Evolutionary conservation across 2,797 vertebrate genomes (phyloP).

Genomic region (Pseudopleuronectes americanus): DNA sequence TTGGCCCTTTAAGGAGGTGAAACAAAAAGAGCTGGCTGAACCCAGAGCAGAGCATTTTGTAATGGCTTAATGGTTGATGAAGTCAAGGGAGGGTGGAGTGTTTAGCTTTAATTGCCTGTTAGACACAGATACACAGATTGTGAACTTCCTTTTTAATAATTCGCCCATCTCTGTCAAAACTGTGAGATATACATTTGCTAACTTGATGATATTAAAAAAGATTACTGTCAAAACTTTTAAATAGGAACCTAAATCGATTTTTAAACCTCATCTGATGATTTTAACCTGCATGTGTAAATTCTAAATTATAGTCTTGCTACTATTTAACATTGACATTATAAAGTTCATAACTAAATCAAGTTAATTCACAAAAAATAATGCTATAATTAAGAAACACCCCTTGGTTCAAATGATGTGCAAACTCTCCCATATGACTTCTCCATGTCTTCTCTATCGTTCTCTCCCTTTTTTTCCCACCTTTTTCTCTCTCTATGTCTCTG

Average conservation of each 20-base stretch:
- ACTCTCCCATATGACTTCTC: slow-evolving; percentile 49
- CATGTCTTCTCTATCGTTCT: slow-evolving; percentile 46
- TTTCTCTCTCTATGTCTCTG: slow-evolving; percentile 46
- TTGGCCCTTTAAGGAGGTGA: slow-evolving; percentile 52
- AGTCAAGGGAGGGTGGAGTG: slow-evolving; percentile 36
- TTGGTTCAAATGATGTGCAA: slow-evolving; percentile 58
- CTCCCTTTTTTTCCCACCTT: slow-evolving; percentile 32
- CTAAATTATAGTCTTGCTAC: slow-evolving; percentile 38
- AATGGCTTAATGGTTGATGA: slow-evolving; percentile 50
- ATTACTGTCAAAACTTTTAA: slow-evolving; percentile 51
- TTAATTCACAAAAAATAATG: slow-evolving; percentile 15
- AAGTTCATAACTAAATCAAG: slow-evolving; percentile 47
- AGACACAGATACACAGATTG: slow-evolving; percentile 27
- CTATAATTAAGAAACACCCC: slow-evolving; percentile 41
- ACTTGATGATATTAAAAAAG: slow-evolving; percentile 48
- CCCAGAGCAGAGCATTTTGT: slow-evolving; percentile 41
- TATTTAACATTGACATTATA: slow-evolving; percentile 52
- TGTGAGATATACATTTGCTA: slow-evolving; percentile 34
- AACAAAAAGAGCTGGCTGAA: slow-evolving; percentile 49
- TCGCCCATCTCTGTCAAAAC: slow-evolving; percentile 27
- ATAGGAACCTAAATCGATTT: slow-evolving; percentile 64
- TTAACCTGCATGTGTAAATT: slow-evolving; percentile 64
- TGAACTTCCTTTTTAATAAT: slow-evolving; percentile 45
- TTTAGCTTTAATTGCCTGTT: slow-evolving; percentile 39
- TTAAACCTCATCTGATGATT: slow-evolving; percentile 38